phyloP scores from a whole-genome alignment of 2,797 vertebrate genomes.

The Rhadinocentrus ornatus region DNA sequence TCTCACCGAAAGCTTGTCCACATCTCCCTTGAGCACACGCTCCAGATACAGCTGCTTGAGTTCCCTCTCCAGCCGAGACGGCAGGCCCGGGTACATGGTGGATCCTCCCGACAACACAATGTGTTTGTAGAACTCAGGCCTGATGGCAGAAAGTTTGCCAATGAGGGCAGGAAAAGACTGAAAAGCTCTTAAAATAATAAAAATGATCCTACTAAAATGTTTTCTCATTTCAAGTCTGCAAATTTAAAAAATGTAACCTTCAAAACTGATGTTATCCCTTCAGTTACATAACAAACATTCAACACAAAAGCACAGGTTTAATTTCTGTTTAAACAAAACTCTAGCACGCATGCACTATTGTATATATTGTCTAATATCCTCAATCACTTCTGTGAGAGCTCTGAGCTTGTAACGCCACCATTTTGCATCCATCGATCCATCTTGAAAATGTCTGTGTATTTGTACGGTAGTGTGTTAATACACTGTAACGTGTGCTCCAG shows the following conservation, averaged over 20 bases:
- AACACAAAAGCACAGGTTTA: not conserved
- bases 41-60: slow-evolving; percentile 99
- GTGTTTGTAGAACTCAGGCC: slow-evolving; percentile 99
- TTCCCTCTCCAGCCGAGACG: slow-evolving; percentile 95
- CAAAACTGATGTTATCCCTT: not conserved
- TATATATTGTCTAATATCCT: not conserved
- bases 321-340: not conserved
- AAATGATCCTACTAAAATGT: too few relatives aligned
- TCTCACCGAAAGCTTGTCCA: slow-evolving; percentile 97
- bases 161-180: slow-evolving; percentile 1
- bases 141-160: slow-evolving; percentile 55
- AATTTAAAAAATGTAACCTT: slow-evolving; percentile 2
- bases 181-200: slow-evolving; percentile 1
- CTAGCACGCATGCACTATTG: too few relatives aligned
- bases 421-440: not conserved
- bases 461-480: not conserved
- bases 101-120: slow-evolving; percentile 98
- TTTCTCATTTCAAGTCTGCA: not conserved
- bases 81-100: slow-evolving; percentile 98
- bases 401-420: not conserved
- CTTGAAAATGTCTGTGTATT: slow-evolving; percentile 9
- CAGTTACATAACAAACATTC: not conserved
- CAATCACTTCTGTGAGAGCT: not conserved
- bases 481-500: too few relatives aligned
- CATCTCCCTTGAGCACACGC: slow-evolving; percentile 96